Percentiles rank a stretch among this genome's conserved stretches.
Conservation (phyloP, 2,113 vertebrate genomes). For the Hippocampus mohnikei region DNA sequence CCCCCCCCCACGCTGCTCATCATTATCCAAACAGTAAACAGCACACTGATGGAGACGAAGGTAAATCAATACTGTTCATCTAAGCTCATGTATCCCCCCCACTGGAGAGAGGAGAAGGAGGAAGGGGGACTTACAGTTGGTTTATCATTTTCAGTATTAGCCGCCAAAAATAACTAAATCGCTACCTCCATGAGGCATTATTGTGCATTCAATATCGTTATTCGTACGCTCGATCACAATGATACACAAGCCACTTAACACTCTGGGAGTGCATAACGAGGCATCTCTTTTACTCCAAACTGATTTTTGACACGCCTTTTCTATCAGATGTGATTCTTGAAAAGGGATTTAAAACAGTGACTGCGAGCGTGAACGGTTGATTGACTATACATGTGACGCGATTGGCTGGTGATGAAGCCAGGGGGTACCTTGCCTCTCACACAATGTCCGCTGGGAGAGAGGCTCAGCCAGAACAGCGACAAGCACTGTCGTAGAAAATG, state of each 20-base stretch:
- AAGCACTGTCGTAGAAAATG: too few species aligned
- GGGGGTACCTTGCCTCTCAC: too few species aligned
- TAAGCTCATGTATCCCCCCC: constrained; percentile 41
- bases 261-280: neutral
- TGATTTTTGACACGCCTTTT: neutral
- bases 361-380: too few species aligned
- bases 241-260: constrained; percentile 13
- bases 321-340: neutral
- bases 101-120: constrained; percentile 5
- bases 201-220: constrained; percentile 14
- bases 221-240: constrained; percentile 18
- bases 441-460: too few species aligned
- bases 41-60: constrained; percentile 40
- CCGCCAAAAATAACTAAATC: constrained; percentile 26
- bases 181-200: constrained; percentile 21
- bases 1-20: constrained; percentile 35
- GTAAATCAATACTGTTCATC: constrained; percentile 59
- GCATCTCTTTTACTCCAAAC: too few species aligned
- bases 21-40: constrained; percentile 49
- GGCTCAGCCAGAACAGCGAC: too few species aligned
- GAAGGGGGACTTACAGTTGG: constrained; percentile 13
- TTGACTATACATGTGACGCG: too few species aligned
- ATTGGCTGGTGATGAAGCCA: too few species aligned
- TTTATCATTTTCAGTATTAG: constrained; percentile 27
- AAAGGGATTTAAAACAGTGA: neutral